Evolutionary conservation across 2,797 vertebrate species (phyloP), one percentile per base, ranked within the genome.

Genomic region (Galagoides demidoff): DNA sequence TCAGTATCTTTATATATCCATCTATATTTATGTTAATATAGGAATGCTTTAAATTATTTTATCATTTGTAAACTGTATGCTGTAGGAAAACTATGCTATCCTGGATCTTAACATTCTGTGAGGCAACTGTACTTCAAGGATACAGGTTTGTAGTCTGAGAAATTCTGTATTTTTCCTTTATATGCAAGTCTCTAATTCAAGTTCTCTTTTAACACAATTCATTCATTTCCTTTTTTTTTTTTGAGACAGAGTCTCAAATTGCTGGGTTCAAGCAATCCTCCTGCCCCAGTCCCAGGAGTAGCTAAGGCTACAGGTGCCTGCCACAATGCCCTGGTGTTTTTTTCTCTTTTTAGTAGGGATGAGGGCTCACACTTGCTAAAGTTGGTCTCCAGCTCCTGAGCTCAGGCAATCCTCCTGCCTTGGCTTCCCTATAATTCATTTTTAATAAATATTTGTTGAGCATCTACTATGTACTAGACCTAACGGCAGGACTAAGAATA

Each of bases 381-480:
- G 49, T 14, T 52, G 14, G 49, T 16, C 14, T 52, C 49, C 49
- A 16, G 5, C 49, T 52, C 49, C 49, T 52, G 49, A 52, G 49
- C 49, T 52, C 49, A 16, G 49, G 49, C 49, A 52, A 16, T 52
- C 49, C 49, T 52, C 14, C 49, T 52, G 49, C 49, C 49, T 52
- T 52, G 14, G 49, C 49, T 52, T 52, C 49, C 49, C 49, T 52
- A 16, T 14, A 16, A 52, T 52, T 52, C 49, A 25, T 86, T 92
- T 59, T 83, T 27, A 78, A 17, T 91, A 94, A 94, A 78, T 89
- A 90, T 85, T 89, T 76, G 79, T 59, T 84, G 70, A 92, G 43
- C 83, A 94, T 64, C 63, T 66, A 74, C 61, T 52, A 52, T 78
- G 34, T 39, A 52, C 17, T 52, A 45, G 31, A 45, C 31, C 70